Base-by-base conservation (phyloP, 2,888 invertebrate genomes). In the Galerucella calmariensis region DNA sequence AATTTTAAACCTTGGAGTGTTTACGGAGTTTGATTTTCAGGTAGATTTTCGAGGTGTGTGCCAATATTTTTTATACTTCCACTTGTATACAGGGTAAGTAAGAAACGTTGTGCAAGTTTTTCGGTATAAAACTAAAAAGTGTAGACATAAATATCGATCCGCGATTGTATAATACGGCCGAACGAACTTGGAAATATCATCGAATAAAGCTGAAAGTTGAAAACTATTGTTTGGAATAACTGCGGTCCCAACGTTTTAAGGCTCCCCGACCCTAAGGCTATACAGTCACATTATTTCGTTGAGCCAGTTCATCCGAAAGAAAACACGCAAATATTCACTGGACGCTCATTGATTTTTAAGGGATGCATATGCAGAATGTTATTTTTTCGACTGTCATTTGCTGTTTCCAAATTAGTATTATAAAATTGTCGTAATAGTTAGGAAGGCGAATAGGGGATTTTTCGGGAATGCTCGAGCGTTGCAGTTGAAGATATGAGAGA, bases 121-220 rank as follows among this genome's bases (percentile, higher is more conserved):
- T 35, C 35, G 4, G 5, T 35, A 35, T 35, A 0, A 35, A 35
- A 35, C 35, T 35, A 51, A 51, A 51, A 51, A 51, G 14, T n/a
- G 51, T 51, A 51, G 51, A 51, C n/a, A 51, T 51, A 51, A 51
- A 51, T 51, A 51, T 51, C 51, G 51, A 51, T 35, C 5, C 35
- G 61, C 14, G 69, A 74, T 70, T 70, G 66, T 61, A 67, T n/a
- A n/a, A 56, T 41, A 67, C 74, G 74, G 67, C 58, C 63, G 67
- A 56, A 48, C 62, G 70, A 69, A 61, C 70, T 67, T 62, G 59
- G 67, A 70, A 74, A 74, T 70, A 65, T 69, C 66, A 74, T 65
- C 74, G 63, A 69, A 61, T 61, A 61, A 61, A 59, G 10, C 59
- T n/a, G 35, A 62, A 62, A 41, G 35, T n/a, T 35, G n/a, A 41